Conservation (phyloP, 2,797 vertebrate species). For the Falco berigora region DNA sequence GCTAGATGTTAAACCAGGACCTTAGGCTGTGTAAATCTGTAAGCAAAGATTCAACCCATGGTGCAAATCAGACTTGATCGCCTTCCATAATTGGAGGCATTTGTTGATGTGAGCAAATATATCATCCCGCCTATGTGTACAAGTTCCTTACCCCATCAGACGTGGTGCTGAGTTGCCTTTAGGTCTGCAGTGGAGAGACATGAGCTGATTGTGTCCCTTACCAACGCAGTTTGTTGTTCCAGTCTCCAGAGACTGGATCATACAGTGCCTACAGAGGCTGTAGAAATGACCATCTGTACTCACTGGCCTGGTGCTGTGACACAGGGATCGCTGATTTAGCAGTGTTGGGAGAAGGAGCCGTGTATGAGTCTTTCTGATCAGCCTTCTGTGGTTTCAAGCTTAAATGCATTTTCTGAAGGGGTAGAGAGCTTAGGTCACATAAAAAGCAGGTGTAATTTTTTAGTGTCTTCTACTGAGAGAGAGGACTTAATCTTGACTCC, state of each 20-base stretch:
- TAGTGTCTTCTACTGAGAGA: background rate
- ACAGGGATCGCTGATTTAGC: background rate
- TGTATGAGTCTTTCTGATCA: background rate
- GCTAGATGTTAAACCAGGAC: background rate
- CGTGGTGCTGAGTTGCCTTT: background rate
- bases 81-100: background rate
- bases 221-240: background rate
- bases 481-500: background rate
- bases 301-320: background rate
- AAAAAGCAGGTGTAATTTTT: background rate
- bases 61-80: background rate
- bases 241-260: background rate
- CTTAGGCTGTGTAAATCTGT: background rate
- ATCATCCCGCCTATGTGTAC: background rate
- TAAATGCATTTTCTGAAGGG: background rate
- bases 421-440: background rate
- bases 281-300: background rate
- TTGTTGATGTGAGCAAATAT: background rate
- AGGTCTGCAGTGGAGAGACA: background rate
- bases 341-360: background rate
- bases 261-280: background rate
- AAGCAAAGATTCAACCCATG: background rate
- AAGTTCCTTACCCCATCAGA: background rate
- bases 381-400: background rate
- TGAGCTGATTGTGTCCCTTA: background rate